phyloP scores from a whole-genome alignment of 2,888 invertebrate genomes.

The Keiferia lycopersicella region DNA sequence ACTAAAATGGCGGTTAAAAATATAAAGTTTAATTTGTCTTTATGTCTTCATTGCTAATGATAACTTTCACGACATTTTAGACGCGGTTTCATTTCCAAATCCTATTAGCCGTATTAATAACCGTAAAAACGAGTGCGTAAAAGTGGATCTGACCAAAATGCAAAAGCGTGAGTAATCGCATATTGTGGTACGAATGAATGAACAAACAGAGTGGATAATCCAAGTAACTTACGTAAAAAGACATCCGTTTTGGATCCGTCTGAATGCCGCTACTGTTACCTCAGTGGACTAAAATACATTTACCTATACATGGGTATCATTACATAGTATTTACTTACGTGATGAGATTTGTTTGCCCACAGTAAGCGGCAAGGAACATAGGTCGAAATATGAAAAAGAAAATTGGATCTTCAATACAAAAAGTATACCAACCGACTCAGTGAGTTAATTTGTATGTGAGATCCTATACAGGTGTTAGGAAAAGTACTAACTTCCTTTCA shows the following conservation, averaged over 20 bases:
- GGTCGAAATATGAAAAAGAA: no score
- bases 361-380: no score
- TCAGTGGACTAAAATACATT: background rate
- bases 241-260: slow-evolving; percentile 15
- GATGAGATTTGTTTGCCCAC: no score
- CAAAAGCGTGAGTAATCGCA: slow-evolving; percentile 41
- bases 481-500: no score
- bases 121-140: slow-evolving; percentile 18
- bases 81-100: slow-evolving; percentile 11
- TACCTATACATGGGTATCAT: no score
- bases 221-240: slow-evolving; percentile 35
- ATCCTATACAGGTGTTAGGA: no score
- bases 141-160: slow-evolving; percentile 33
- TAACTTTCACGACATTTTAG: background rate
- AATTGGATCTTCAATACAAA: no score
- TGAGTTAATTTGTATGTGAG: no score
- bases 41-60: background rate
- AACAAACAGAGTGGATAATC: slow-evolving; percentile 28
- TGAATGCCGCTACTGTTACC: background rate
- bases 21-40: no score
- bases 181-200: slow-evolving; percentile 29
- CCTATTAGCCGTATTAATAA: slow-evolving; percentile 1
- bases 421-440: no score
- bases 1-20: no score
- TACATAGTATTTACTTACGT: no score